Evolutionary conservation across 2,113 vertebrate species (phyloP).

Genomic region (human (Homo sapiens)): GRCh38 chr1:36835001-36835500

Average conservation of each 20-base stretch:
- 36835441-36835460: neutral
- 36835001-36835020: neutral
- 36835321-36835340: neutral
- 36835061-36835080: neutral
- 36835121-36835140: neutral
- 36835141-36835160: accelerated
- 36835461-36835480: neutral
- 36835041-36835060: neutral
- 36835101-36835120: neutral
- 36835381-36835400: neutral
- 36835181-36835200: neutral
- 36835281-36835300: neutral
- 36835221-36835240: neutral
- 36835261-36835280: neutral
- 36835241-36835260: neutral
- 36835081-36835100: neutral
- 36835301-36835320: neutral
- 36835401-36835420: neutral
- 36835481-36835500: neutral
- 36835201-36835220: neutral
- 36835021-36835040: neutral
- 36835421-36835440: neutral
- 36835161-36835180: neutral
- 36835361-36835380: neutral
- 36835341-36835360: neutral